Evolutionary conservation across 2,113 vertebrate species (phyloP), one percentile per base, ranked within the genome.

Genomic region (Sander lucioperca): DNA sequence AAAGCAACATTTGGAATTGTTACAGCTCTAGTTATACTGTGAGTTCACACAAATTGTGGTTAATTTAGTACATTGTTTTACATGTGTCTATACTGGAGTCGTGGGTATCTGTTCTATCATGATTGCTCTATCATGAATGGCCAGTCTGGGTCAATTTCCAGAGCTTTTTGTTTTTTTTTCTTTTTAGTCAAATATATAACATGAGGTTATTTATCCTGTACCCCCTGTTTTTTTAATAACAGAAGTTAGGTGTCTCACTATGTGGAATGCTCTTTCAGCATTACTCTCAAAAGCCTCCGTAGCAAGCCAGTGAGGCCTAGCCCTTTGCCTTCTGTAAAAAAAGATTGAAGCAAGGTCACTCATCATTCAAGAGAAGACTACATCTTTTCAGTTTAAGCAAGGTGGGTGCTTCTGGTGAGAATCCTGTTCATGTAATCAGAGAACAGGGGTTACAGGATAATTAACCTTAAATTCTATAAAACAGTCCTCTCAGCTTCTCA

Each of bases 331-430:
- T 48, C 19, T 15, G 53, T 65, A 50, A 79, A 70, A 84, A 72
- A 45, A 58, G 56, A 84, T 21, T 65, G 71, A 80, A 43, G 23
- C 57, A 6, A 27, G 15, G 36, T 73, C 76, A 72, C 59, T 83
- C 58, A n/a, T 64, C 61, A 67, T 58, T 75, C 47, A 45, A 84
- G 82, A 85, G 79, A 83, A 83, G 70, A 12, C 48, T 45, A 80
- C 14, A 27, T 53, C 50, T 63, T 71, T 45, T 23, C 25, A 53
- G 48, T 80, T 64, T 61, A 71, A 78, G 54, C 63, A 76, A 73
- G 45, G 65, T 64, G 45, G 73, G 47, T 59, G n/a, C 58, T 36
- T 59, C 51, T 51, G 27, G 25, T 57, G 70, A 70, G 23, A 61
- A 53, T 9, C n/a, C 45, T 27, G 8, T 50, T 61, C 56, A 43